Percentiles rank a stretch among this genome's conserved stretches.
phyloP scores from a whole-genome alignment of 2,888 invertebrate species.

The Spisula subtruncata region DNA sequence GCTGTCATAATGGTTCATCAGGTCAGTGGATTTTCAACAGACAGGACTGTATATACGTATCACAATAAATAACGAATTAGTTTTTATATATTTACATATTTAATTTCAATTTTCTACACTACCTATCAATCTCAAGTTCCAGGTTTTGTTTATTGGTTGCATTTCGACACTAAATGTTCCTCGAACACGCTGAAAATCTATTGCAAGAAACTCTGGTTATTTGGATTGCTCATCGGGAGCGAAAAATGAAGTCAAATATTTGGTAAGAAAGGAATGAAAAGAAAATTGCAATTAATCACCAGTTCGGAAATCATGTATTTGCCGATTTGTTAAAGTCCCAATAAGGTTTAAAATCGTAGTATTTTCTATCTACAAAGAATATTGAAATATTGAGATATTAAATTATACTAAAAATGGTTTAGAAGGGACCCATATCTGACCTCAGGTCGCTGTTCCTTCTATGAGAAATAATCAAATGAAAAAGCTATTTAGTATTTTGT shows the following conservation, averaged over 20 bases:
- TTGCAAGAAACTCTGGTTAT: conserved; percentile 12
- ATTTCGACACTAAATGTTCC: neutral
- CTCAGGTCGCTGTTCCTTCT: too few species aligned
- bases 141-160: neutral
- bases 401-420: too few species aligned
- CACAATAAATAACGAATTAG: neutral
- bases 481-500: too few species aligned
- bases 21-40: too few species aligned
- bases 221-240: neutral
- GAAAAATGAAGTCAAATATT: neutral
- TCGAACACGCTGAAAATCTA: neutral
- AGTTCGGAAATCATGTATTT: neutral
- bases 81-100: conserved; percentile 4
- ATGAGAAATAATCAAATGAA: too few species aligned
- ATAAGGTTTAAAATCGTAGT: too few species aligned
- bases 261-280: neutral
- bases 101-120: neutral
- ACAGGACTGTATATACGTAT: too few species aligned
- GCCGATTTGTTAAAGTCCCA: too few species aligned
- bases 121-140: neutral
- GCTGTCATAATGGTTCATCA: too few species aligned
- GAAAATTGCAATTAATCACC: neutral
- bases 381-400: too few species aligned
- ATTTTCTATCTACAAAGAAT: too few species aligned
- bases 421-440: too few species aligned